phyloP scores from a whole-genome alignment of 2,888 invertebrate genomes.

The Chloromyia formosa region DNA sequence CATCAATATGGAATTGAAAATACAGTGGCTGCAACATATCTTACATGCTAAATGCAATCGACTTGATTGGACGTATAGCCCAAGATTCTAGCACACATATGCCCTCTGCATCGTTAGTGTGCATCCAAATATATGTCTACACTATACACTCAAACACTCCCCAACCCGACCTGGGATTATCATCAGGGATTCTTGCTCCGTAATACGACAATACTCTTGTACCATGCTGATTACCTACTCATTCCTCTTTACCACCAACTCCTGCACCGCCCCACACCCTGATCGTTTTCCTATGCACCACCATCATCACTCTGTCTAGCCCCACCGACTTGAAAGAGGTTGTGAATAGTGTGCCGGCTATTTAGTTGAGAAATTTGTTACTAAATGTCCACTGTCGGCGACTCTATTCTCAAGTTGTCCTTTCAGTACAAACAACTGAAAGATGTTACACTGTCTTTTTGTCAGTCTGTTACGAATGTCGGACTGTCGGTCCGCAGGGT shows the following conservation, averaged over 20 bases:
- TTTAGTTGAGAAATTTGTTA: slow-evolving; percentile 38
- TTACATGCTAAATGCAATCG: slow-evolving; percentile 3
- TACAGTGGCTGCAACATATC: neutral
- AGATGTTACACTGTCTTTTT: slow-evolving; percentile 28
- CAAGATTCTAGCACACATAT: neutral
- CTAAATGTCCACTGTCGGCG: slow-evolving; percentile 35
- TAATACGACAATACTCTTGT: neutral
- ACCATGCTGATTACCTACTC: slow-evolving; percentile 12
- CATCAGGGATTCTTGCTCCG: slow-evolving; percentile 8
- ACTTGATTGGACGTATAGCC: neutral
- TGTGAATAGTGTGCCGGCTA: slow-evolving; percentile 32
- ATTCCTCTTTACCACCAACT: too few species aligned
- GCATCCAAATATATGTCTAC: too few species aligned
- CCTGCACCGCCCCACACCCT: too few species aligned
- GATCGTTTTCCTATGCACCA: neutral
- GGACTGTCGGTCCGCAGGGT: neutral
- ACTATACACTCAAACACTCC: too few species aligned
- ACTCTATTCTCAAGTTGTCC: slow-evolving; percentile 19
- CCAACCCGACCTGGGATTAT: neutral
- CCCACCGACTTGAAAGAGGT: neutral
- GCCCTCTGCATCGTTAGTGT: too few species aligned
- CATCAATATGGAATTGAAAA: neutral
- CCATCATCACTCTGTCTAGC: neutral
- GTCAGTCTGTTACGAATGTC: slow-evolving; percentile 5
- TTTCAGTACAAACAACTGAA: slow-evolving; percentile 17